These are phyloP conservation scores for Brienomyrus brachyistius DNA, from an alignment of 2,113 vertebrate genomes.

Conservation along the genomic window DNA sequence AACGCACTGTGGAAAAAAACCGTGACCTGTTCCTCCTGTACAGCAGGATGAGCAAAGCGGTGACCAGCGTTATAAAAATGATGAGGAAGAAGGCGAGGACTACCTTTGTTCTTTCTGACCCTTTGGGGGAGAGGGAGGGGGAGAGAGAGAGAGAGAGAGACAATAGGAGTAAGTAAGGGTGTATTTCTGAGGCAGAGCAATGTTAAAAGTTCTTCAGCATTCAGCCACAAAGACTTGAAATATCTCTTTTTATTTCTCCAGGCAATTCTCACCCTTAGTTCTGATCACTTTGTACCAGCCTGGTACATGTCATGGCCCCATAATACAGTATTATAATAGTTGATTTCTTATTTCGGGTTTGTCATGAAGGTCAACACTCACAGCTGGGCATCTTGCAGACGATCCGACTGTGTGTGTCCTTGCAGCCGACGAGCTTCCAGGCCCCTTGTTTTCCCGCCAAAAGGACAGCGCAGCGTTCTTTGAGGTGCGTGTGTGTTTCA, in stretches of 20 bases:
- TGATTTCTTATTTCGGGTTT: not conserved
- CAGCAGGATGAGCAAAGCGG: constrained; percentile 54
- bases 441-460: constrained; percentile 56
- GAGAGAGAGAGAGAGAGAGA: not conserved
- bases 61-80: constrained; percentile 49
- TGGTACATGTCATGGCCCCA: not conserved
- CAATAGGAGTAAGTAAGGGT: not conserved
- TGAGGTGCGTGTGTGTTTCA: not conserved
- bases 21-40: constrained; percentile 63
- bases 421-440: constrained; percentile 73
- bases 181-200: not conserved
- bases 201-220: not conserved
- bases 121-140: constrained; percentile 46
- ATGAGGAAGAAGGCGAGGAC: constrained; percentile 65
- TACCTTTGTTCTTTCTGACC: constrained; percentile 55
- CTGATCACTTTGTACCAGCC: not conserved
- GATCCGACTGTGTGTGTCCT: constrained; percentile 63
- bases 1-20: constrained; percentile 68
- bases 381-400: constrained; percentile 77
- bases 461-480: constrained; percentile 66
- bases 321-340: not conserved
- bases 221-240: not conserved
- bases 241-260: not conserved
- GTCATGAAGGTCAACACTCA: constrained; percentile 46
- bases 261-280: not conserved